Evolutionary conservation across 2,113 vertebrate genomes (phyloP).

Genomic region (Elephas maximus): DNA sequence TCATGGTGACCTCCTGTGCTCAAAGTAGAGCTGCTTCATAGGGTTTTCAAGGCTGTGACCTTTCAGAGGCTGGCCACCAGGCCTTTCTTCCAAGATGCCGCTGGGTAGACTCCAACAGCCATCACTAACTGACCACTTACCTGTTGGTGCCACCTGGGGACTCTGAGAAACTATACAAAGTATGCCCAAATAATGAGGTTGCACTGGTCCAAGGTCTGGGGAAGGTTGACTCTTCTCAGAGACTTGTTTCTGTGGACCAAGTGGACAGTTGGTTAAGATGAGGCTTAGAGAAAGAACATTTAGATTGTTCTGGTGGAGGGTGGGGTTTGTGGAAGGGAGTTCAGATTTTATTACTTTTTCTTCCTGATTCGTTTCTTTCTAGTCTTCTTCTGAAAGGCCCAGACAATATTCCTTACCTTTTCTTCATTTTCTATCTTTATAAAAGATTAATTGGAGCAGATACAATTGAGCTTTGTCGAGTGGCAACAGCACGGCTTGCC

Average conservation of each 20-base stretch:
- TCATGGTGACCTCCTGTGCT: background rate
- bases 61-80: background rate
- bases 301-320: background rate
- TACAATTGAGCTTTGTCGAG: constrained; percentile 15
- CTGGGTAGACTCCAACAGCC: background rate
- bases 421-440: constrained; percentile 22
- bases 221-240: background rate
- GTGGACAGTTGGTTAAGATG: background rate
- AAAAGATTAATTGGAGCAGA: background rate
- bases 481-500: background rate
- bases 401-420: background rate
- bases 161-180: background rate
- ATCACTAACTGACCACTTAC: background rate
- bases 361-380: background rate
- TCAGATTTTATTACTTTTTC: constrained; percentile 27
- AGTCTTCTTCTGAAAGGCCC: background rate
- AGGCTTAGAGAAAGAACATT: background rate
- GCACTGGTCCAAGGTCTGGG: background rate
- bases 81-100: background rate
- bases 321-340: background rate
- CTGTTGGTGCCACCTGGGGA: background rate
- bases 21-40: background rate
- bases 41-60: background rate
- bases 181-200: background rate
- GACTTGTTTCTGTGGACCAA: background rate